Conservation (phyloP, 1,140 invertebrate genomes). For the Bombus confusus region DNA sequence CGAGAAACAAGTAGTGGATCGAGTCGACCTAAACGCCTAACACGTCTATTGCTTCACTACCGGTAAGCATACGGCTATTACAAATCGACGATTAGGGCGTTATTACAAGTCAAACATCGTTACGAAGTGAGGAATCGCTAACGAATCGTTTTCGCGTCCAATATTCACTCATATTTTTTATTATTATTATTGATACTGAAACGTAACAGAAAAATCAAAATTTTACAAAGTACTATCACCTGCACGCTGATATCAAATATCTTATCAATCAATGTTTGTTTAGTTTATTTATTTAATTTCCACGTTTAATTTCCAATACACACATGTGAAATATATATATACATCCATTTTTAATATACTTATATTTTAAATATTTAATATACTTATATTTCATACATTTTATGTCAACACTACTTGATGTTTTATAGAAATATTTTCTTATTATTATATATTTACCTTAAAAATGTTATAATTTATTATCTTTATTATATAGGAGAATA, state of each 20-base stretch:
- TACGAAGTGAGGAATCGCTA: background rate
- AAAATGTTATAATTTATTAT: background rate
- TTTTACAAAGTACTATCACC: background rate
- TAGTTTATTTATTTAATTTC: background rate
- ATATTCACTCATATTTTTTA: too few species aligned
- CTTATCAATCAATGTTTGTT: background rate
- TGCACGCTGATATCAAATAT: background rate
- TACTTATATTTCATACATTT: too few species aligned
- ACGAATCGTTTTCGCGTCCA: background rate
- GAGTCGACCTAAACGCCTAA: conserved; percentile 44
- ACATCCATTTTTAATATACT: too few species aligned
- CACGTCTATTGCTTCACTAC: conserved; percentile 26
- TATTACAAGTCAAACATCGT: conserved; percentile 60
- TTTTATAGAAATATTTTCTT: background rate
- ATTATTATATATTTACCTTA: background rate
- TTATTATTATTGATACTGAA: too few species aligned
- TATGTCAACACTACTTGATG: background rate
- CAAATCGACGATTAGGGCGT: conserved; percentile 68
- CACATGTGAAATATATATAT: background rate
- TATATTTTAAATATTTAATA: too few species aligned
- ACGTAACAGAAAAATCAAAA: background rate
- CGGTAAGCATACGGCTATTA: conserved; percentile 58
- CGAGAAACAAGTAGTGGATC: conserved; percentile 31
- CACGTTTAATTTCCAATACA: background rate
- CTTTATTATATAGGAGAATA: background rate